These are phyloP conservation scores for Coptodon bakossiorum DNA, from an alignment of 2,113 vertebrate species.

Conservation along the genomic window DNA sequence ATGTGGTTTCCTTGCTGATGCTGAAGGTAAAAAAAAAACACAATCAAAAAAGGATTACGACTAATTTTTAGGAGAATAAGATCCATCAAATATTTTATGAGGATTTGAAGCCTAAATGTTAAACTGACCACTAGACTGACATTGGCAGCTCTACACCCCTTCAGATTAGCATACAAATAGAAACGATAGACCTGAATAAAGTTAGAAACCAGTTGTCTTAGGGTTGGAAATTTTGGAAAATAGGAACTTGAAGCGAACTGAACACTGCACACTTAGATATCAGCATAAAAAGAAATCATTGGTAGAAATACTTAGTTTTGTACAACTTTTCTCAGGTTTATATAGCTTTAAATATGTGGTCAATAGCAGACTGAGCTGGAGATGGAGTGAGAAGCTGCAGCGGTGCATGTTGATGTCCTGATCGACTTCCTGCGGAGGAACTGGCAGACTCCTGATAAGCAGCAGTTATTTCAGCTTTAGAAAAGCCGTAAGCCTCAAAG, in stretches of 20 bases:
- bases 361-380: not conserved
- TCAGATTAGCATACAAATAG: not conserved
- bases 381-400: not conserved
- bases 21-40: not conserved
- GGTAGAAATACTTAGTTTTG: not conserved
- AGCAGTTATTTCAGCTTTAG: slow-evolving; percentile 6
- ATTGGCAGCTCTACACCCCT: not conserved
- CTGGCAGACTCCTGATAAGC: not conserved
- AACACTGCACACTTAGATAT: not conserved
- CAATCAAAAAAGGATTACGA: not conserved
- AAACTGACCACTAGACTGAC: not conserved
- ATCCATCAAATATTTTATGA: not conserved
- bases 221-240: not conserved
- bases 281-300: not conserved
- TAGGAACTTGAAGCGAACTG: not conserved
- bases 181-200: not conserved
- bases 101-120: not conserved
- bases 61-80: not conserved
- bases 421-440: not conserved
- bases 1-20: not conserved
- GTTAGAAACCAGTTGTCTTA: not conserved
- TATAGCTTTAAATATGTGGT: not conserved
- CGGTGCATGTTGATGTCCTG: not conserved
- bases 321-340: not conserved
- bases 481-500: not conserved